Evolutionary conservation across 1,140 invertebrate species (phyloP).

Genomic region (Conus ventricosus): DNA sequence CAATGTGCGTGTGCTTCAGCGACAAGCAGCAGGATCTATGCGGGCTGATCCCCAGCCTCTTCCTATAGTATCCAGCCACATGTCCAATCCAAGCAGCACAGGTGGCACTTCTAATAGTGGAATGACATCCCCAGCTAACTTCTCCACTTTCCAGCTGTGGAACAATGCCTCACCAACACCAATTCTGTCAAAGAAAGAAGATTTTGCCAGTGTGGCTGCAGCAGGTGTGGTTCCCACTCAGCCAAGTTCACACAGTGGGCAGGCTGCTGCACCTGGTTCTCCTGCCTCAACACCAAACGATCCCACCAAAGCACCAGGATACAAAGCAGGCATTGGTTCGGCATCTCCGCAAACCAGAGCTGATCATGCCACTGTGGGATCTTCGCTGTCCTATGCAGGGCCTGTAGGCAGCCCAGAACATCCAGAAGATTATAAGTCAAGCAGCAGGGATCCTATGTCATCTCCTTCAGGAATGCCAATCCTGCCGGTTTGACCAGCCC

Average conservation of each 20-base stretch:
- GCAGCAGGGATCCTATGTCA: slow-evolving; percentile 83
- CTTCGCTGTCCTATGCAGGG: slow-evolving; percentile 40
- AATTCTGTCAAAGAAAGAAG: slow-evolving; percentile 82
- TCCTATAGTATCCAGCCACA: slow-evolving; percentile 62
- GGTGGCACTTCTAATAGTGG: slow-evolving; percentile 21
- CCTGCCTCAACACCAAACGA: slow-evolving; percentile 77
- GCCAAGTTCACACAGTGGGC: slow-evolving; percentile 57
- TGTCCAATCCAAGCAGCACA: slow-evolving; percentile 39
- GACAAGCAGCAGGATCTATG: slow-evolving; percentile 21
- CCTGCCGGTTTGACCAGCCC: slow-evolving; percentile 1
- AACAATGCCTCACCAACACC: slow-evolving; percentile 81
- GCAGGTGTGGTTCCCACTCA: slow-evolving; percentile 76
- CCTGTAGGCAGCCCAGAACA: slow-evolving; percentile 34
- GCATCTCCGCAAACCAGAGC: slow-evolving; percentile 52
- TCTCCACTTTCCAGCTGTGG: slow-evolving; percentile 83
- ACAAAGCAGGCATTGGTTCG: slow-evolving; percentile 52
- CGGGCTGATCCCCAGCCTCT: slow-evolving; percentile 60
- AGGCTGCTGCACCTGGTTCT: slow-evolving; percentile 66
- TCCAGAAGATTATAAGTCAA: slow-evolving; percentile 83
- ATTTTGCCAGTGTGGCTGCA: slow-evolving; percentile 84
- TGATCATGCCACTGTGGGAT: slow-evolving; percentile 35
- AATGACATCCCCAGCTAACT: slow-evolving; percentile 76
- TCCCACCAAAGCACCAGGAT: slow-evolving; percentile 73
- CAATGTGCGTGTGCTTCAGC: slow-evolving; percentile 25
- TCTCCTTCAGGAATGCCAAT: neutral